Evolutionary conservation across 2,797 vertebrate species (phyloP).

Genomic region (Pseudochaenichthys georgianus): DNA sequence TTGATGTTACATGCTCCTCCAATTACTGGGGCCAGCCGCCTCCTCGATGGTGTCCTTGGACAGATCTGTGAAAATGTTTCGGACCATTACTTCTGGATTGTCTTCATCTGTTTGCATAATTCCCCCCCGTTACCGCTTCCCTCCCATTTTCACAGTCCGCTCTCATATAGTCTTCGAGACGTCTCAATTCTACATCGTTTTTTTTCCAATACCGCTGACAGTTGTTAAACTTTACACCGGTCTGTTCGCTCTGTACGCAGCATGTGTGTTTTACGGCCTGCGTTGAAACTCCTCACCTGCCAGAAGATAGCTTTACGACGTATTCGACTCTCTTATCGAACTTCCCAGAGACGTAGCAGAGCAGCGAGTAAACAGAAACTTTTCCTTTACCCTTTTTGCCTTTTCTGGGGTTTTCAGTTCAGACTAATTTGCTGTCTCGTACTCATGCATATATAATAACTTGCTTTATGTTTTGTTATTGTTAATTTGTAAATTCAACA

Average conservation of each 20-base stretch:
- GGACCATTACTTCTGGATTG: conserved; percentile 86
- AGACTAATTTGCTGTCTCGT: conserved; percentile 96
- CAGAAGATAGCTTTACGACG: conserved; percentile 52
- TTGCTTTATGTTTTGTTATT: too few relatives aligned
- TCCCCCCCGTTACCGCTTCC: conserved; percentile 71
- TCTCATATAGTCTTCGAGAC: conserved; percentile 52
- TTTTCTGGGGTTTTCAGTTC: too few relatives aligned
- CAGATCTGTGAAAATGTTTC: conserved; percentile 84
- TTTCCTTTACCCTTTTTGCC: too few relatives aligned
- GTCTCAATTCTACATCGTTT: conserved; percentile 60
- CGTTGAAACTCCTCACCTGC: conserved; percentile 68
- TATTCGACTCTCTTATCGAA: conserved; percentile 47
- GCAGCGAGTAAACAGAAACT: too few relatives aligned
- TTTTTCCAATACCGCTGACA: conserved; percentile 51
- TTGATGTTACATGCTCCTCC: conserved; percentile 85
- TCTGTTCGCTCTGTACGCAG: conserved; percentile 58
- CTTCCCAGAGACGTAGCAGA: conserved; percentile 37
- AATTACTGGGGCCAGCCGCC: conserved; percentile 83
- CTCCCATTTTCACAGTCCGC: conserved; percentile 58
- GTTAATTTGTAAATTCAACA: too few relatives aligned
- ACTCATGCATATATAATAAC: too few relatives aligned
- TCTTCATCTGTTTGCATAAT: conserved; percentile 87
- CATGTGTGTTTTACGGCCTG: conserved; percentile 59
- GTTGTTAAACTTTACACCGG: conserved; percentile 70
- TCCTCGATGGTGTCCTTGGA: conserved; percentile 86